A percentile compares a stretch with the other conserved stretches of the same genome.
Evolutionary conservation across 2,797 vertebrate genomes (phyloP).

Genomic region (Xiphophorus birchmanni): DNA sequence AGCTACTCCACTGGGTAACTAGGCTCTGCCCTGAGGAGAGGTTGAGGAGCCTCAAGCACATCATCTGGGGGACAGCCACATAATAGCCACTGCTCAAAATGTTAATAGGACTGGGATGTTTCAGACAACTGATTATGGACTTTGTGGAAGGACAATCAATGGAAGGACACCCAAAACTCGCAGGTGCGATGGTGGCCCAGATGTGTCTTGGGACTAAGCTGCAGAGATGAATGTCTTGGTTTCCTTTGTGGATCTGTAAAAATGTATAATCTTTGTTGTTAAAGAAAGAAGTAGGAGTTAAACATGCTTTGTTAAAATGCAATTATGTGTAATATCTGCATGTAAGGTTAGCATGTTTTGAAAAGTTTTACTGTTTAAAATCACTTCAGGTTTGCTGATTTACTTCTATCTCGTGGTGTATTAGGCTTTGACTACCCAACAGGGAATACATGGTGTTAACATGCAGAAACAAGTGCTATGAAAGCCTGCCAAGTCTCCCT

Average conservation of each 20-base stretch:
- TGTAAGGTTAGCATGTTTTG: background rate
- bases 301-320: background rate
- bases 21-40: background rate
- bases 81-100: background rate
- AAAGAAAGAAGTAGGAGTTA: background rate
- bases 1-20: background rate
- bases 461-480: constrained; percentile 74
- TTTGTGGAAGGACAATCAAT: background rate
- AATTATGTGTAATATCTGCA: background rate
- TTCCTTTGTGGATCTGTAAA: background rate
- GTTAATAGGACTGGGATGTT: background rate
- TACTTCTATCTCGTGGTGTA: constrained; percentile 19
- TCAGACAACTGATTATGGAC: background rate
- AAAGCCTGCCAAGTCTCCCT: constrained; percentile 67
- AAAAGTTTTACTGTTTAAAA: background rate
- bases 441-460: constrained; percentile 69
- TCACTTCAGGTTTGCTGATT: constrained; percentile 34
- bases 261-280: background rate
- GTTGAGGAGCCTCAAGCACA: background rate
- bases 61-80: background rate
- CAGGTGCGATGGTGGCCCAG: background rate
- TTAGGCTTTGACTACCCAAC: constrained; percentile 51
- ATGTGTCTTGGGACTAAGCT: background rate
- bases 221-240: background rate
- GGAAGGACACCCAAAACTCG: background rate